Evolutionary conservation across 1,140 invertebrate genomes (phyloP), one percentile per base, ranked within the genome.

Genomic region (Camponotus vicinus): DNA sequence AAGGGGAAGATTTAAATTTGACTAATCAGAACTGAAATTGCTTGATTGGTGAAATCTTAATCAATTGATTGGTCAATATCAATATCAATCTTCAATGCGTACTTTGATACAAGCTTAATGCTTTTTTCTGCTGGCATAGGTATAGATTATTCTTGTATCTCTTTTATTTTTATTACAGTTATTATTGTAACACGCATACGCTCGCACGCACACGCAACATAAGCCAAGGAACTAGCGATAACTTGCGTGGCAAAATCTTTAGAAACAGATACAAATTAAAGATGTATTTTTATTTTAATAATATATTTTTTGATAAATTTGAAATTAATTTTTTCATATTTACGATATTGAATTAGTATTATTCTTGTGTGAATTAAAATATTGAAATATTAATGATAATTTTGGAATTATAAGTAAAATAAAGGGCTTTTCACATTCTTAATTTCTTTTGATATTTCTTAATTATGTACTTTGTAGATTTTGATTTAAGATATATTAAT

Each of bases 91-190:
- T 52, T 52, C 1, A 52, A 52, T 52, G 5, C 49, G 15, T 18
- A 6, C 15, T 52, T 4, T 52, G 9, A 45, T 45, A 45, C 42
- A 3, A 9, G 42, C 3, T 52, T 52, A 52, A 52, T 15, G 15
- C 49, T 18, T 52, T 52, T 27, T 52, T 52, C 15, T 5, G 15
- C 49, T 18, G 49, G 49, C 49, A 15, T 52, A 18, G 15, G 18
- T 45, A 27, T 27, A 27, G 3, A 45, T 52, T 52, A 52, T 52
- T 15, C 45, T 52, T 52, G 49, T 15, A 52, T 52, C 49, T 52
- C 69, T 67, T 69, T 55, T 52, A 69, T 45, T 42, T n/a, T 80
- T 45, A 77, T 77, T 40, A 8, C 32, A 67, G 34, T 27, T 69
- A 52, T 71, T 83, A 71, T 83, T 52, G 49, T 52, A 52, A 52